These are phyloP conservation scores for Cosmorhoe ocellata DNA, from an alignment of 2,888 invertebrate genomes.

Conservation along the genomic window DNA sequence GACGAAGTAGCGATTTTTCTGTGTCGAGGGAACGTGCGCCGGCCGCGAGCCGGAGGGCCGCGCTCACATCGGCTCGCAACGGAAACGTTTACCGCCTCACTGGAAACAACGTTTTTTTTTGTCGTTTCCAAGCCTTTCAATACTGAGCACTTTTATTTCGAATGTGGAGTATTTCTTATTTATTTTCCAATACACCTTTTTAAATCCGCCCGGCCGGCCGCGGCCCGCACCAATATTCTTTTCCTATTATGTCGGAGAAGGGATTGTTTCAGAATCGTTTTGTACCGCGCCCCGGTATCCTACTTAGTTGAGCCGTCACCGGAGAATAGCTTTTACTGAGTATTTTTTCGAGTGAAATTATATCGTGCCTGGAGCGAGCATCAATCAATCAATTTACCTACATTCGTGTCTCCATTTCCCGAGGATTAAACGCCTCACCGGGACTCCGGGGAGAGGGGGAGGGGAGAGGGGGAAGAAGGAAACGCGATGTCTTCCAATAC, in stretches of 20 bases:
- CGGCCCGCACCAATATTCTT: slow-evolving; percentile 1
- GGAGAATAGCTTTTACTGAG: not conserved
- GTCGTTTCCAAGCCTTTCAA: slow-evolving; percentile 4
- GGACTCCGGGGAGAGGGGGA: not conserved
- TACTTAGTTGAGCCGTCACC: slow-evolving; percentile 1
- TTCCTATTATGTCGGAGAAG: not conserved
- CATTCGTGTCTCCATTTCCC: slow-evolving; percentile 9
- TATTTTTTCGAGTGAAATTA: slow-evolving; percentile 21
- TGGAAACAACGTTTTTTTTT: slow-evolving; percentile 11
- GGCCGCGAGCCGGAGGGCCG: slow-evolving; percentile 2
- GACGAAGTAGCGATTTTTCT: slow-evolving; percentile 29
- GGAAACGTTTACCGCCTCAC: slow-evolving; percentile 19
- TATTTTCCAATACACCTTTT: not conserved
- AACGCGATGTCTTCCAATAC: slow-evolving; percentile 1
- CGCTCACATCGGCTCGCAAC: slow-evolving; percentile 27
- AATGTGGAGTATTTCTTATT: not conserved
- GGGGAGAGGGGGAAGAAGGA: not conserved
- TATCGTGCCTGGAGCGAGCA: slow-evolving; percentile 13
- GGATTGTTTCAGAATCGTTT: slow-evolving; percentile 7
- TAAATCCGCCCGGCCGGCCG: not conserved
- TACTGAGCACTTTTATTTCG: slow-evolving; percentile 2
- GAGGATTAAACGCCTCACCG: slow-evolving; percentile 6
- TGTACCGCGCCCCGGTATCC: not conserved
- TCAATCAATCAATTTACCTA: slow-evolving; percentile 22
- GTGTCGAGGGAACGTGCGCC: slow-evolving; percentile 24